Evolutionary conservation across 2,888 invertebrate genomes (phyloP).

Genomic region (Melanchra persicariae): DNA sequence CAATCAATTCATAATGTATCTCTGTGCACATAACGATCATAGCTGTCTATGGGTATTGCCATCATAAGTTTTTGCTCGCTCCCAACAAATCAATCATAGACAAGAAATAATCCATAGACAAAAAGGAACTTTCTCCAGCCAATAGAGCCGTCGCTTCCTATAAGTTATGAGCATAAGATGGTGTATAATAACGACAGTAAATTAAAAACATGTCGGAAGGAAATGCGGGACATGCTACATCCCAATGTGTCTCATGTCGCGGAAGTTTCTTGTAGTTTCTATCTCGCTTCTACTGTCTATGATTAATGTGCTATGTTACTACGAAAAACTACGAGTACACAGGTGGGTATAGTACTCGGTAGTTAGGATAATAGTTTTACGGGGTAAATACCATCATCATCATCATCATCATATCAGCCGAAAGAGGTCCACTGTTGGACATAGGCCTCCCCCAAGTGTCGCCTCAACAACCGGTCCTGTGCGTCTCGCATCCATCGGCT

Average conservation of each 20-base stretch:
- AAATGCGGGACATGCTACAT: conserved; percentile 30
- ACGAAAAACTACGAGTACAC: background rate
- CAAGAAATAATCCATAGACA: conserved; percentile 16
- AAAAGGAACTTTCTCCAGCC: conserved; percentile 21
- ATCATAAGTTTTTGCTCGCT: conserved; percentile 33
- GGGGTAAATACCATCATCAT: too few species aligned
- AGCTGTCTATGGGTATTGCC: conserved; percentile 1
- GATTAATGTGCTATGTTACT: conserved; percentile 30
- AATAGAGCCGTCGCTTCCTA: conserved; percentile 27
- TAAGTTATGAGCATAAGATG: conserved; percentile 13
- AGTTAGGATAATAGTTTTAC: background rate
- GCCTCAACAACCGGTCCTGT: too few species aligned
- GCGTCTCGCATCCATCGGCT: too few species aligned
- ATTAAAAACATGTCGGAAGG: conserved; percentile 44
- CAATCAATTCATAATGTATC: background rate
- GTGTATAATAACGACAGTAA: conserved; percentile 25
- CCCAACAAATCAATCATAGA: conserved; percentile 28
- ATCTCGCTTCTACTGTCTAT: conserved; percentile 29
- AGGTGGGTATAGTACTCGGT: background rate
- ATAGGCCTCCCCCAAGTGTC: too few species aligned
- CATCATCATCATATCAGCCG: too few species aligned
- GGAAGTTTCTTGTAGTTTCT: conserved; percentile 37
- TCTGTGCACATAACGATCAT: background rate
- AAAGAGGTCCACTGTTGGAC: too few species aligned
- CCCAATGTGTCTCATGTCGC: conserved; percentile 24